phyloP scores from a whole-genome alignment of 2,113 vertebrate genomes.

The Chroicocephalus ridibundus region DNA sequence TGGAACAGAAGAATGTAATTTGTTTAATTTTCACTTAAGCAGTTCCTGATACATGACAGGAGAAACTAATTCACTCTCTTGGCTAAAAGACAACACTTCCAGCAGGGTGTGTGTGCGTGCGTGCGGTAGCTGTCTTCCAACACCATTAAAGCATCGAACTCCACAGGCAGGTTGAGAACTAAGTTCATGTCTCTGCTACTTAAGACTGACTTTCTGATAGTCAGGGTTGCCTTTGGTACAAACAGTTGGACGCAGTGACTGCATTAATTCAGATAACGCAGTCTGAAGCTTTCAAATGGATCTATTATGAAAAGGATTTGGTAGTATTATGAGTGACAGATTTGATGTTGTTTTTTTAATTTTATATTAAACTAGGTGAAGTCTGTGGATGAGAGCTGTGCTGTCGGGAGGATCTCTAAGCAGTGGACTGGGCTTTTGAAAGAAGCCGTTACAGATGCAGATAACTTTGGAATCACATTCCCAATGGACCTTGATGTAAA shows the following conservation, averaged over 20 bases:
- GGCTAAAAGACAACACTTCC: not conserved
- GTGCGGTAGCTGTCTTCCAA: not conserved
- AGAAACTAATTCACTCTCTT: not conserved
- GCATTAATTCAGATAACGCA: not conserved
- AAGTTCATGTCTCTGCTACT: not conserved
- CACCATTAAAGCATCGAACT: not conserved
- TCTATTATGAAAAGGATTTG: not conserved
- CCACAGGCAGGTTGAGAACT: not conserved
- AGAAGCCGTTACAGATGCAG: conserved; percentile 85
- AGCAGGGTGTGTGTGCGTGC: not conserved
- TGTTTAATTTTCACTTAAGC: not conserved
- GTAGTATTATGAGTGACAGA: not conserved
- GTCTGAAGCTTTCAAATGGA: not conserved
- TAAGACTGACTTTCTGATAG: not conserved
- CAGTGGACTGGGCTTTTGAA: conserved; percentile 88
- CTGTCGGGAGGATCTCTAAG: conserved; percentile 90
- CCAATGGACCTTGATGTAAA: conserved; percentile 91
- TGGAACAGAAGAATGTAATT: not conserved
- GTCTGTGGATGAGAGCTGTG: conserved; percentile 81
- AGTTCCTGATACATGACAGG: not conserved
- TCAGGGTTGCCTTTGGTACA: not conserved
- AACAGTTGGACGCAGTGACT: not conserved
- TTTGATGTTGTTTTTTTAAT: not conserved
- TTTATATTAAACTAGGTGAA: conserved; percentile 75
- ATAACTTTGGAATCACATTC: conserved; percentile 94